These are phyloP conservation scores for Piaya cayana DNA, from an alignment of 2,113 vertebrate species.

Conservation along the genomic window DNA sequence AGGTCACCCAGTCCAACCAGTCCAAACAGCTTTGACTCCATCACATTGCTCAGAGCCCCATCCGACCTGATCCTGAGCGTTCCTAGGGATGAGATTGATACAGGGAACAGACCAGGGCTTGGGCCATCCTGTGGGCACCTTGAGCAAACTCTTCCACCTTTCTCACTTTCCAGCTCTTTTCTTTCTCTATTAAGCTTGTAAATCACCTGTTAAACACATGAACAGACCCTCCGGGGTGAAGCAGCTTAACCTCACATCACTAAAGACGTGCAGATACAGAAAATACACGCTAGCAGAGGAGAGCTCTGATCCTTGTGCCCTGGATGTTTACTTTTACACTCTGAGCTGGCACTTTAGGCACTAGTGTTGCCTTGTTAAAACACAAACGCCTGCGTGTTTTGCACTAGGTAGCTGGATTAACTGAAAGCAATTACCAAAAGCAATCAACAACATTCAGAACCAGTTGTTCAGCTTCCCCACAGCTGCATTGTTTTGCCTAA, in stretches of 20 bases:
- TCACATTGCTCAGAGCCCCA: too few relatives aligned
- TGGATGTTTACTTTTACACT: background rate
- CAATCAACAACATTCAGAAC: background rate
- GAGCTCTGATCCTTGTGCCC: background rate
- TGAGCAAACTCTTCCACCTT: background rate
- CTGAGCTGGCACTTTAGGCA: background rate
- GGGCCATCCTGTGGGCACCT: background rate
- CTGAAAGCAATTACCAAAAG: background rate
- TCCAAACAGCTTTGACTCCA: too few relatives aligned
- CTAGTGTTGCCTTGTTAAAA: background rate
- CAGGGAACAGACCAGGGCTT: background rate
- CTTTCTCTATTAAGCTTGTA: background rate
- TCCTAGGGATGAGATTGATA: background rate
- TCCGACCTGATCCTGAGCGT: too few relatives aligned
- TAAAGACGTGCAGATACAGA: background rate
- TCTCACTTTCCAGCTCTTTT: background rate
- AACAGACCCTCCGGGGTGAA: background rate
- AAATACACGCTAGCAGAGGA: background rate
- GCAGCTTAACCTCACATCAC: background rate
- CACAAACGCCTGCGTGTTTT: background rate
- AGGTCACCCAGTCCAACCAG: too few relatives aligned
- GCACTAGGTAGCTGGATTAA: background rate
- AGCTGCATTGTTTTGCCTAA: background rate
- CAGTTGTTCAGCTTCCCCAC: background rate
- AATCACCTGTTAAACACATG: background rate